Base-by-base conservation (phyloP, 2,797 vertebrate genomes). In the Sebastes vulpes region DNA sequence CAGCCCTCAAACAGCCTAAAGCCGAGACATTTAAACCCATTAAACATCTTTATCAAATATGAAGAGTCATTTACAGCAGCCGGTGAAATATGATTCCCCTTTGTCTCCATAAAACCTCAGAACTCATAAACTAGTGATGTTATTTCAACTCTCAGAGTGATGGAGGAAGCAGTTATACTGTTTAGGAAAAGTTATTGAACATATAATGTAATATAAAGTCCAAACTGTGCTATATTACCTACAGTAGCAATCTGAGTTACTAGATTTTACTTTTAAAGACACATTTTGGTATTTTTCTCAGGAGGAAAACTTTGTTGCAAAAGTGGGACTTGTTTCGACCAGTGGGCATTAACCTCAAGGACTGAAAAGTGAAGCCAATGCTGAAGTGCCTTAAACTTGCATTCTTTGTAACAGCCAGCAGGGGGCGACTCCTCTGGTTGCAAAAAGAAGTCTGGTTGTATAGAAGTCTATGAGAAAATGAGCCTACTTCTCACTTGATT, bases 31-130 rank as follows among this genome's bases (percentile, higher is more conserved):
- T 56, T 64, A 53, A 81, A 84, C 61, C 64, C 75, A 80, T 77
- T 38, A 72, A 68, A 76, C 58, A 56, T 6, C 29, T 75, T 59
- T 57, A 80, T 84, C 65, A 81, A 74, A 85, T 82, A 81, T 75
- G 35, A 79, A 71, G 58, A 79, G 46, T 31, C 56, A 26, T 35
- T 29, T 25, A 52, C 52, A 67, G 59, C 67, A 50, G 29, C n/a
- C 6, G 26, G 66, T 75, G 73, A 84, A 77, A 78, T 70, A 65
- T 46, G 56, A 70, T 57, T 71, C 61, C 14, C 6, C 23, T 12
- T 23, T 21, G 2, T 35, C 32, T 54, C 21, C 59, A 9, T 29
- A 18, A 64, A 57, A 59, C 65, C 29, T 56, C 68, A 10, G 32
- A 65, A 21, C 52, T 72, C 52, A 65, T 75, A 57, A 81, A 63